These are phyloP conservation scores for Cheirogaleus major DNA, from an alignment of 2,797 vertebrate genomes.

Conservation along the genomic window DNA sequence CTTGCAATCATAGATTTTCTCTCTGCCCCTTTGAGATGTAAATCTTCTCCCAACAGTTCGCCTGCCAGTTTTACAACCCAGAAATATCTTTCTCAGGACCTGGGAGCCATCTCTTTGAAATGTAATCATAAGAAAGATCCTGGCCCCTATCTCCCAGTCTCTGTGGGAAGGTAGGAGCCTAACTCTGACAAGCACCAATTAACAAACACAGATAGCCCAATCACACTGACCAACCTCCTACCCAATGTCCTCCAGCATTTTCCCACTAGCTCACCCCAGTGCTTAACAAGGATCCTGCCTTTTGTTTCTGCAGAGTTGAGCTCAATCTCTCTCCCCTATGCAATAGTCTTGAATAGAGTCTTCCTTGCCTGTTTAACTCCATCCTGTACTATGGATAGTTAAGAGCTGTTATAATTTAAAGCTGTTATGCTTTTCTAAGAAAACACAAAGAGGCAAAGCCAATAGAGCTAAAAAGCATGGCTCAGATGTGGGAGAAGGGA, in stretches of 20 bases:
- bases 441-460: neutral
- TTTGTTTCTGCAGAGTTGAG: neutral
- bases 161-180: neutral
- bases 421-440: neutral
- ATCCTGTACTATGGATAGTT: neutral
- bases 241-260: neutral
- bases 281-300: neutral
- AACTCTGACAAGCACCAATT: neutral
- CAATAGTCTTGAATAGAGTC: neutral
- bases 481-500: neutral
- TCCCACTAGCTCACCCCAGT: neutral
- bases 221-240: neutral
- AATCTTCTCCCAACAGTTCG: neutral
- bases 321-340: neutral
- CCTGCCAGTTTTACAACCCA: neutral
- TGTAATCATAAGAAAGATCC: neutral
- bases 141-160: neutral
- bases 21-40: neutral
- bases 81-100: slow-evolving; percentile 36
- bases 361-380: neutral
- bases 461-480: neutral
- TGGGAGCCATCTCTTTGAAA: neutral
- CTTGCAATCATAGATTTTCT: neutral
- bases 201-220: neutral
- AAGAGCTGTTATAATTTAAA: neutral